Evolutionary conservation across 1,140 invertebrate species (phyloP), one percentile per base, ranked within the genome.

Genomic region (Drosophila sucinea): DNA sequence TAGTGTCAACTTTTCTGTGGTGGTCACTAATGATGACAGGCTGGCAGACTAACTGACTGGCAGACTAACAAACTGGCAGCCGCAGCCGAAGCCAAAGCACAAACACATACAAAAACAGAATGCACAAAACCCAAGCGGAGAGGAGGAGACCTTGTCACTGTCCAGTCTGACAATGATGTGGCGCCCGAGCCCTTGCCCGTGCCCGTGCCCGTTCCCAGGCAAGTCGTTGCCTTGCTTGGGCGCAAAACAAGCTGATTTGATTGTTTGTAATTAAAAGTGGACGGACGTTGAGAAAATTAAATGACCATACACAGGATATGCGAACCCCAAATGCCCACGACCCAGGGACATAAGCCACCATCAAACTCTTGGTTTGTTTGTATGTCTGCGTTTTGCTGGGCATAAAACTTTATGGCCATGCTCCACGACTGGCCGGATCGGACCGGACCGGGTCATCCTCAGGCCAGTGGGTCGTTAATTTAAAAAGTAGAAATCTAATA

Each of bases 211-310:
- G 23, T 54, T 32, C 38, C 40, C 40, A 17, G 17, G 17, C 17
- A 17, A 17, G 7, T 8, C 25, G 44, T 51, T 51, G 44, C 44
- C 44, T 27, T 51, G 44, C 44, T 51, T 27, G 44, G 44, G 23
- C 44, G 44, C 25, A 89, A 80, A 82, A 81, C 84, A 89, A 89
- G 73, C 85, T 89, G 84, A 89, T 89, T 89, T 89, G 84, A 89
- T 89, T 89, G 84, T 89, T 89, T 89, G 84, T 89, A 89, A 89
- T 89, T 89, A 89, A 89, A 89, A 89, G 80, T 81, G 77, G 73
- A 89, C 84, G 63, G 77, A 89, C 84, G 66, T 73, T 56, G 81
- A 67, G 80, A 89, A 89, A 89, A 89, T 89, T 83, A 89, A 89
- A 89, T 78, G 84, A 74, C 76, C 81, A 82, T 80, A 68, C 65